Conservation (phyloP, 2,113 vertebrate species). For the Colossoma macropomum region DNA sequence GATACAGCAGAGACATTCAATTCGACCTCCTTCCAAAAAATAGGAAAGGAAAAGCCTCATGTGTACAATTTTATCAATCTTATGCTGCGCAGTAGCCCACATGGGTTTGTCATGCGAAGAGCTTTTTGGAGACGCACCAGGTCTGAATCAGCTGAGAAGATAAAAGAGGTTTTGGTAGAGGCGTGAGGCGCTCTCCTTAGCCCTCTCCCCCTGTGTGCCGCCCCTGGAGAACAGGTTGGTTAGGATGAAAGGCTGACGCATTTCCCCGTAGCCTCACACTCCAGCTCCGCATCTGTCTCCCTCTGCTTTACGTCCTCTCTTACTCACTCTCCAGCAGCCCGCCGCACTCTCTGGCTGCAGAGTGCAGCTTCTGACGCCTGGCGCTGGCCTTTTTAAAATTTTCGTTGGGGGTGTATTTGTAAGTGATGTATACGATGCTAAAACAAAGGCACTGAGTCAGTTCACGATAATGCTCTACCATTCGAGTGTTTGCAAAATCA, state of each 20-base stretch:
- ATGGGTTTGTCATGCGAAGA: not conserved
- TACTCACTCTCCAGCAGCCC: constrained; percentile 10
- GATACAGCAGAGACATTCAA: no score
- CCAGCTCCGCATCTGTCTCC: constrained; percentile 48
- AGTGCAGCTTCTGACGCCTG: constrained; percentile 18
- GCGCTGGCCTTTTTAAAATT: not conserved
- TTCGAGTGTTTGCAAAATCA: constrained; percentile 46
- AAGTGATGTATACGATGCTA: constrained; percentile 19
- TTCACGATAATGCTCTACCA: constrained; percentile 29
- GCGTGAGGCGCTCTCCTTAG: constrained; percentile 47
- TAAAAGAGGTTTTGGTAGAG: constrained; percentile 47
- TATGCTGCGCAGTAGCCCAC: not conserved
- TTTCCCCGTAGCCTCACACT: constrained; percentile 49
- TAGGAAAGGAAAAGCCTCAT: no score
- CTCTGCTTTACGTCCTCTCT: constrained; percentile 27
- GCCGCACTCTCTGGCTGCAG: constrained; percentile 10
- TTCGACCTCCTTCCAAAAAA: no score
- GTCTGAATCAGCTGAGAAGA: constrained; percentile 35
- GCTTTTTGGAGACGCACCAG: constrained; percentile 29
- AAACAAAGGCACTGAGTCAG: constrained; percentile 38
- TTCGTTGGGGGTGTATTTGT: constrained; percentile 22
- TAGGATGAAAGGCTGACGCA: constrained; percentile 63
- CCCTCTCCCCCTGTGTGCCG: constrained; percentile 26
- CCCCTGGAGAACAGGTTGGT: constrained; percentile 62
- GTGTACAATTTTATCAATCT: constrained; percentile 1